Conservation (phyloP, 2,888 invertebrate genomes). For the Drosophila suboccidentalis region DNA sequence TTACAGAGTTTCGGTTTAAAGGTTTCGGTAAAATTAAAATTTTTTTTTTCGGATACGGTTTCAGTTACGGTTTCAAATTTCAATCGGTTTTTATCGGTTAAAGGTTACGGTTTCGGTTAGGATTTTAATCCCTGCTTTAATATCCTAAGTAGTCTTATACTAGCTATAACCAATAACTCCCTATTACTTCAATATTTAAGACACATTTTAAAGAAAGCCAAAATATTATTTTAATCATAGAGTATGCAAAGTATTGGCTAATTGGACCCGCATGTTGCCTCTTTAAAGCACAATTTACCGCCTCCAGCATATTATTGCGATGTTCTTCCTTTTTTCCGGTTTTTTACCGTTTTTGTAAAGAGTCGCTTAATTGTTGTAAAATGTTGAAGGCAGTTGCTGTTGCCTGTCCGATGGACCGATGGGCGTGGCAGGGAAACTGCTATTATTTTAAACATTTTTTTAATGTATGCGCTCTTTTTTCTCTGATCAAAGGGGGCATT, state of each 20-base stretch:
- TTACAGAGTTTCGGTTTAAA: too few relatives aligned
- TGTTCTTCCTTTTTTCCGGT: constrained; percentile 5
- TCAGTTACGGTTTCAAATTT: too few relatives aligned
- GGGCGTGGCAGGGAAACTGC: constrained; percentile 46
- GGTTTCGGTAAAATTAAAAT: too few relatives aligned
- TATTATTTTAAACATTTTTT: constrained; percentile 74
- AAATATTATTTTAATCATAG: constrained; percentile 22
- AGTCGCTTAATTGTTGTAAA: constrained; percentile 64
- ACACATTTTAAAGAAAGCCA: background rate
- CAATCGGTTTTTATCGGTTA: too few relatives aligned
- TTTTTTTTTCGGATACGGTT: too few relatives aligned
- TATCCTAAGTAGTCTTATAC: too few relatives aligned
- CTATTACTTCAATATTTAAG: background rate
- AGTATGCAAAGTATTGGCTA: constrained; percentile 49
- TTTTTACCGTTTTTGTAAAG: constrained; percentile 21
- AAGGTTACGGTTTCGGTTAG: too few relatives aligned
- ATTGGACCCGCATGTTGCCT: constrained; percentile 43
- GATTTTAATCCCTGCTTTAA: too few relatives aligned
- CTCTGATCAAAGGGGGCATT: constrained; percentile 10
- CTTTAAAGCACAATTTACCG: constrained; percentile 43
- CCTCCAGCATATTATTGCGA: constrained; percentile 43
- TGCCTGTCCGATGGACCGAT: too few relatives aligned
- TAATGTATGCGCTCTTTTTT: constrained; percentile 50
- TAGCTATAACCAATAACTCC: too few relatives aligned
- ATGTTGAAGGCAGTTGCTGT: constrained; percentile 47